A percentile compares a stretch with the other conserved stretches of the same genome.
These are phyloP conservation scores for Pholis gunnellus DNA, from an alignment of 2,113 vertebrate species.

Conservation along the genomic window DNA sequence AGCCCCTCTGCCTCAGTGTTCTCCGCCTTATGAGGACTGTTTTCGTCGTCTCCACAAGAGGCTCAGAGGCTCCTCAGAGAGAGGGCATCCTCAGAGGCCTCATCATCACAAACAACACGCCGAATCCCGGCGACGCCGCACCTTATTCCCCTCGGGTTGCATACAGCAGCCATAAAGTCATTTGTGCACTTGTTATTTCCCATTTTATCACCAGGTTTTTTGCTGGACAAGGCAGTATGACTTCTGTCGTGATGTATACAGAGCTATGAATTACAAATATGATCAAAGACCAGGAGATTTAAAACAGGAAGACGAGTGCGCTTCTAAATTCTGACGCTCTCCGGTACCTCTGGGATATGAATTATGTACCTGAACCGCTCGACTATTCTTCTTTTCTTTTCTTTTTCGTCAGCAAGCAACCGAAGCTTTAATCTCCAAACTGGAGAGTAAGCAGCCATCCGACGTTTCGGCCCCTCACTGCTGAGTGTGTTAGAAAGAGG, in stretches of 20 bases:
- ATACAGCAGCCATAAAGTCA: neutral
- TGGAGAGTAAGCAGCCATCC: conserved; percentile 67
- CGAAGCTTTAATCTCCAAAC: conserved; percentile 75
- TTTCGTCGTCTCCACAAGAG: conserved; percentile 62
- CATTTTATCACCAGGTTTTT: neutral
- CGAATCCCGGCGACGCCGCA: conserved; percentile 9
- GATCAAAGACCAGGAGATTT: conserved; percentile 13
- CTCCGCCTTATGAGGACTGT: conserved; percentile 20
- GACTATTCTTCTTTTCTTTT: conserved; percentile 29
- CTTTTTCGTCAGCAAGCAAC: conserved; percentile 63
- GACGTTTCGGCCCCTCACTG: conserved; percentile 57
- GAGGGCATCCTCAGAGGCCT: conserved; percentile 57
- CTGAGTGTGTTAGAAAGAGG: conserved; percentile 80
- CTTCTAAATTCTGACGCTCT: conserved; percentile 17
- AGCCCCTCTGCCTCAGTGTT: conserved; percentile 6
- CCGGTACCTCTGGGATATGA: conserved; percentile 23
- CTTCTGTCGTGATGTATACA: neutral
- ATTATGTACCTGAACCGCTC: conserved; percentile 32
- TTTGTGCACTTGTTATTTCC: neutral
- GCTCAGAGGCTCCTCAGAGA: conserved; percentile 40
- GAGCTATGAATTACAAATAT: neutral
- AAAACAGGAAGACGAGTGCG: neutral
- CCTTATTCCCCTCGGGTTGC: conserved; percentile 19
- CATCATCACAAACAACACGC: conserved; percentile 72
- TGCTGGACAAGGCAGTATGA: neutral